Evolutionary conservation across 2,888 invertebrate genomes (phyloP), one percentile per base, ranked within the genome.

Genomic region (Andrena flavipes): DNA sequence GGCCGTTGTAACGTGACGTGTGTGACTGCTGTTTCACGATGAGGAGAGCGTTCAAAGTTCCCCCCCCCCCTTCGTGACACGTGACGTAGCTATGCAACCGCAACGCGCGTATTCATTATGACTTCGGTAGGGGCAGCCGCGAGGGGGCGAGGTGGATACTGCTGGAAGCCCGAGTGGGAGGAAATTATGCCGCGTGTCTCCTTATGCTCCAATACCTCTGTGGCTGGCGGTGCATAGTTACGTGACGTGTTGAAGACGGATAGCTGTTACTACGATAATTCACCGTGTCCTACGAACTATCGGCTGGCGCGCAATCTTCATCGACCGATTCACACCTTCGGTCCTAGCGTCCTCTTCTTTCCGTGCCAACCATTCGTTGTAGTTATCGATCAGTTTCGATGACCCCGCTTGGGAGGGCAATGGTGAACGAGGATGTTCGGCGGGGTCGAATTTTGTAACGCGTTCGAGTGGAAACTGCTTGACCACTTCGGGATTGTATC

Each of bases 21-120:
- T 84, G 88, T 77, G 87, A 88, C 83, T 87, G 84, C 84, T 87
- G 84, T 86, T 86, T 87, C 86, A 86, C 80, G 84, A 88, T 88
- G 91, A 92, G 89, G 86, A 89, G 86, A 90, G 90, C 89, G 86
- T 87, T 90, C 88, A 90, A 92, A 92, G 92, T 92, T 92, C 88
- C 89, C 84, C 70, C 69, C 73, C 74, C 59, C 89, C 74, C 59
- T 5, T 16, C 65, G 84, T 88, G 88, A 92, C 91, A 88, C 88
- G 90, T 91, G 89, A 88, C 89, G 90, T 88, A 90, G 88, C 89
- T 89, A 89, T 89, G 90, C 88, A 86, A 91, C 89, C 87, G 81
- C 84, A 80, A 81, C 76, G 86, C 85, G 85, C 87, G 87, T 90
- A 91, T 91, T 91, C 91, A 91, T 91, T 91, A 92, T 90, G 89